Base-by-base conservation (phyloP, 2,888 invertebrate species). In the Biston stratarius region DNA sequence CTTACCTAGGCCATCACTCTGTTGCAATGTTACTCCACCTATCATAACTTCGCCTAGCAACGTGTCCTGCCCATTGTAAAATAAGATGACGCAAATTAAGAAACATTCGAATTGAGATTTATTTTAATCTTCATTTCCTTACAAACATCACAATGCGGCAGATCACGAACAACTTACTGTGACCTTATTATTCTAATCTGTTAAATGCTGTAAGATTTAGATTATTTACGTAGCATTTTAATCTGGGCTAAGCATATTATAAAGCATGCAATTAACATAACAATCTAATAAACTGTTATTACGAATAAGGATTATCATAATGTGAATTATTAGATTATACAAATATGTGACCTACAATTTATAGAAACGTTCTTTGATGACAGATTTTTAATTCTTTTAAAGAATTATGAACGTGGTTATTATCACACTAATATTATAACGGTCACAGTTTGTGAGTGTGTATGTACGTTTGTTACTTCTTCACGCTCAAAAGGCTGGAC, bases 241-340 rank as follows among this genome's bases (percentile, higher is more conserved):
- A 69, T 65, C 70, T 67, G 42, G 61, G 67, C 64, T 72, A 66
- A 74, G 69, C 65, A 59, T 57, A 38, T 69, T 9, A 15, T 48
- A 63, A 67, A 64, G 59, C 48, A 15, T n/a, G 49, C 52, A 61
- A 70, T 69, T 61, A 56, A 53, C 60, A 64, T 61, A 45, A 52
- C 61, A 58, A 61, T 68, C 59, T 64, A 34, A 48, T 70, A 60
- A 63, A 61, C 51, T 61, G 69, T 67, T 55, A 74, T 67, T 65
- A 64, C 34, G 64, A 60, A 61, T 66, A 69, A 70, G 64, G 69
- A 69, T 72, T 71, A 69, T 55, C 24, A 48, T 59, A 14, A 52
- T 45, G 36, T 48, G 47, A 53, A 64, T 48, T 48, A 42, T 64
- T 12, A 44, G 15, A 65, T 70, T 70, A 65, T 55, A 67, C 71